Conservation (phyloP, 1,140 invertebrate genomes). For the Drosophila mauritiana region DNA sequence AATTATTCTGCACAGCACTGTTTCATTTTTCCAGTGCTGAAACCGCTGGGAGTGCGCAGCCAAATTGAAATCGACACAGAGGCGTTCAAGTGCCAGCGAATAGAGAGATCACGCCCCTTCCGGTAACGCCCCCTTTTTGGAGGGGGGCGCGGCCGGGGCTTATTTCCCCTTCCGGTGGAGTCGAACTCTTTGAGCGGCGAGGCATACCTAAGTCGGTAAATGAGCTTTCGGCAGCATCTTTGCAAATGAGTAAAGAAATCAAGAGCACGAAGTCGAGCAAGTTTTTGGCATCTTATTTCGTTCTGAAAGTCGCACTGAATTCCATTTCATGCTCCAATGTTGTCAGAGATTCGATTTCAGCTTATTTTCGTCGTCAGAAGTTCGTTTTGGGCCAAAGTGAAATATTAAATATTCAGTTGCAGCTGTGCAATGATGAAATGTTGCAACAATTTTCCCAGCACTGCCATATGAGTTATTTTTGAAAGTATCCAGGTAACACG, state of each 20-base stretch:
- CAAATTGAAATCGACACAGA: constrained; percentile 49
- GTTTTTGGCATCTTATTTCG: background rate
- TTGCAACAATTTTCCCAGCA: too few species aligned
- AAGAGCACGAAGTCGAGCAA: background rate
- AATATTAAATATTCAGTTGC: background rate
- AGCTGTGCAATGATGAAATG: too few species aligned
- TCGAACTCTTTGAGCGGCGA: constrained; percentile 27
- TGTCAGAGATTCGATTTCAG: background rate
- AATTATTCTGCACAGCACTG: too few species aligned
- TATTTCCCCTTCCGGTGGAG: background rate
- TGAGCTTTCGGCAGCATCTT: constrained; percentile 18
- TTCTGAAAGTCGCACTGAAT: background rate
- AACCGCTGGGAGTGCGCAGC: constrained; percentile 1
- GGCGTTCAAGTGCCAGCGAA: constrained; percentile 14
- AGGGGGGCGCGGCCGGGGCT: background rate
- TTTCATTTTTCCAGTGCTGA: background rate
- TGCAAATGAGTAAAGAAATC: constrained; percentile 10
- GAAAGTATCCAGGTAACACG: too few species aligned
- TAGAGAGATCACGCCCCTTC: constrained; percentile 3
- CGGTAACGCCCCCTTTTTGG: background rate
- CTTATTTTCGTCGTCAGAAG: background rate
- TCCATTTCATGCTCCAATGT: constrained; percentile 16
- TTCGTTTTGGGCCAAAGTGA: background rate
- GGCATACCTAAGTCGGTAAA: constrained; percentile 29
- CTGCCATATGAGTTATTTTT: too few species aligned